These are phyloP conservation scores for Rotaria sp. DNA, from an alignment of 2,888 invertebrate genomes.

Conservation along the genomic window DNA sequence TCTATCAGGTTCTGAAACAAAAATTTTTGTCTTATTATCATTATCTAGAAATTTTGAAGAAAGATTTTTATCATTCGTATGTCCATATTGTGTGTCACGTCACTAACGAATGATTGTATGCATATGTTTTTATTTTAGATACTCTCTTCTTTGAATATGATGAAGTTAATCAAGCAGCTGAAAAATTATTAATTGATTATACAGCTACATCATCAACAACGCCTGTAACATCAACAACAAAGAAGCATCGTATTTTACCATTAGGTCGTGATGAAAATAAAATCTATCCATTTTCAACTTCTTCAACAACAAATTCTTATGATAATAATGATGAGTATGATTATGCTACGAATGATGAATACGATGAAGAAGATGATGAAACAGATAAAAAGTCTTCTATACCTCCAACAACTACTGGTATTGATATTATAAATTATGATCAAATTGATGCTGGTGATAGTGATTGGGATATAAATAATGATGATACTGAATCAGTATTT, in stretches of 20 bases:
- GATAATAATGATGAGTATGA: slow-evolving; percentile 4
- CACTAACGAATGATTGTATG: neutral
- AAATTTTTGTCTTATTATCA: too few species aligned
- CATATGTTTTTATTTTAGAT: neutral
- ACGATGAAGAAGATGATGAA: slow-evolving; percentile 43
- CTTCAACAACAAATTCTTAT: slow-evolving; percentile 32
- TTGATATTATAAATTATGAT: neutral
- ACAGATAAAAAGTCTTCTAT: slow-evolving; percentile 41
- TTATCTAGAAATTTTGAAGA: too few species aligned
- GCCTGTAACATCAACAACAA: neutral
- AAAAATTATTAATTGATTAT: neutral
- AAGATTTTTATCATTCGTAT: too few species aligned
- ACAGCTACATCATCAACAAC: neutral
- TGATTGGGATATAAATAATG: slow-evolving; percentile 9
- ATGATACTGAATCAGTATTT: neutral
- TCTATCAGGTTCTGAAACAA: too few species aligned
- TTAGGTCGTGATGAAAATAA: neutral
- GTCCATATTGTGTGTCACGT: too few species aligned
- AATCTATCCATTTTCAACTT: slow-evolving; percentile 30
- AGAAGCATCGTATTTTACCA: neutral
- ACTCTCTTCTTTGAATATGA: slow-evolving; percentile 9
- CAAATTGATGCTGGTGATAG: neutral
- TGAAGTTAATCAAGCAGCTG: slow-evolving; percentile 21
- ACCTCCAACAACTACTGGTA: slow-evolving; percentile 42
- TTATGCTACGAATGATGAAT: slow-evolving; percentile 43